These are phyloP conservation scores for Acestrorhynchus altus DNA, from an alignment of 2,797 vertebrate species.

Conservation along the genomic window DNA sequence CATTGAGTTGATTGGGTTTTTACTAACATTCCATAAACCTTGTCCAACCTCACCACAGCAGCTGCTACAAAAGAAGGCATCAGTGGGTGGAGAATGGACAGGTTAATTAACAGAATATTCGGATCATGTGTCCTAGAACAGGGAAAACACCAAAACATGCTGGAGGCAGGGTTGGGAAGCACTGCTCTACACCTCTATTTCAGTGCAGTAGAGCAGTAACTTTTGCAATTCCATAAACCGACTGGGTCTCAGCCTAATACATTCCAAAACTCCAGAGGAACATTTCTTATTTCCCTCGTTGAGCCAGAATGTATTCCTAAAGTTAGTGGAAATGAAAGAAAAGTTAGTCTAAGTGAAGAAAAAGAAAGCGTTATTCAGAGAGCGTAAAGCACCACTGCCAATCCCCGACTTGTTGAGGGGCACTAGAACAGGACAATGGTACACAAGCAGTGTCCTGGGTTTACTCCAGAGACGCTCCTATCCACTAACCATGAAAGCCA, in stretches of 20 bases:
- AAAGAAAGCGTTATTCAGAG: constrained; percentile 23
- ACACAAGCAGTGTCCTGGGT: constrained; percentile 45
- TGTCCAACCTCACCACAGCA: background rate
- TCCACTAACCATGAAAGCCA: constrained; percentile 53
- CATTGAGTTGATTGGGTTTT: background rate
- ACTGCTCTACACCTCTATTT: background rate
- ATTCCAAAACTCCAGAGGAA: constrained; percentile 20
- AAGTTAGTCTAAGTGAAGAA: constrained; percentile 3
- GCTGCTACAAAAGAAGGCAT: background rate
- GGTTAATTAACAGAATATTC: background rate
- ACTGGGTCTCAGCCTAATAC: constrained; percentile 16
- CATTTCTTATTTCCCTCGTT: constrained; percentile 23
- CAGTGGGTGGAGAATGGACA: background rate
- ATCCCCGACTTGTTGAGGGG: constrained; percentile 31
- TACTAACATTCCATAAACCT: background rate
- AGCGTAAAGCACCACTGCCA: constrained; percentile 24
- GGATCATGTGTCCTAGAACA: background rate
- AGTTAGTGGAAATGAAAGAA: constrained; percentile 26
- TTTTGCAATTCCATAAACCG: constrained; percentile 24
- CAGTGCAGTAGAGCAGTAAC: constrained; percentile 16
- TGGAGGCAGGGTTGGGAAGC: background rate
- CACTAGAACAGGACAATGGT: constrained; percentile 38
- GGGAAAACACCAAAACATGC: background rate
- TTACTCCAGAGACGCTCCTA: constrained; percentile 41
- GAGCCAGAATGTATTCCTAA: constrained; percentile 30